phyloP scores from a whole-genome alignment of 2,888 invertebrate genomes.

The Heliconius erato region DNA sequence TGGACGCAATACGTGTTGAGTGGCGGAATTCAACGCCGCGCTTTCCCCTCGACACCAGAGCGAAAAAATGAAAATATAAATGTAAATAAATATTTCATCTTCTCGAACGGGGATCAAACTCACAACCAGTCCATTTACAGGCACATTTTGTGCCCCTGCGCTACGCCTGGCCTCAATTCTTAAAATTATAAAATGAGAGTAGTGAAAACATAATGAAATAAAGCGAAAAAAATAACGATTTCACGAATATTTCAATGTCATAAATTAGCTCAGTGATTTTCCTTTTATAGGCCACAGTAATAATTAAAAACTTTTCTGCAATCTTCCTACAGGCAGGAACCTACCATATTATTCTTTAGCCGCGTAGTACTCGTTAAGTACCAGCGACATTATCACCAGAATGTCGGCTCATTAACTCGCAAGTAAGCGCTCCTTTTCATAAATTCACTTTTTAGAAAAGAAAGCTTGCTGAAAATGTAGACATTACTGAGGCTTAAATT shows the following conservation, averaged over 20 bases:
- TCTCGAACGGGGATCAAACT: too few relatives aligned
- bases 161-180: too few relatives aligned
- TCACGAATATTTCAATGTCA: not conserved
- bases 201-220: not conserved
- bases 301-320: conserved; percentile 14
- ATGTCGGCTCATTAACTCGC: conserved; percentile 49
- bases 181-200: too few relatives aligned
- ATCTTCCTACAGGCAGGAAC: not conserved
- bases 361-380: conserved; percentile 20
- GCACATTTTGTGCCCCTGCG: too few relatives aligned
- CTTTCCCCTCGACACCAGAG: too few relatives aligned
- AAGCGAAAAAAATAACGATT: not conserved
- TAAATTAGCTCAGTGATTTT: not conserved
- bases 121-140: too few relatives aligned
- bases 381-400: conserved; percentile 20
- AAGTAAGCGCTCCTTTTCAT: conserved; percentile 72
- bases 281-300: conserved; percentile 6
- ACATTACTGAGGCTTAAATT: conserved; percentile 46
- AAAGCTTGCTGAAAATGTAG: conserved; percentile 53
- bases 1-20: too few relatives aligned
- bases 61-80: too few relatives aligned
- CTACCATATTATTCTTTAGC: conserved; percentile 23
- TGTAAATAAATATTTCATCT: too few relatives aligned
- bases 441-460: conserved; percentile 70
- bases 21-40: too few relatives aligned